These are phyloP conservation scores for Branchipolynoe longqiensis DNA, from an alignment of 2,888 invertebrate genomes.

Conservation along the genomic window DNA sequence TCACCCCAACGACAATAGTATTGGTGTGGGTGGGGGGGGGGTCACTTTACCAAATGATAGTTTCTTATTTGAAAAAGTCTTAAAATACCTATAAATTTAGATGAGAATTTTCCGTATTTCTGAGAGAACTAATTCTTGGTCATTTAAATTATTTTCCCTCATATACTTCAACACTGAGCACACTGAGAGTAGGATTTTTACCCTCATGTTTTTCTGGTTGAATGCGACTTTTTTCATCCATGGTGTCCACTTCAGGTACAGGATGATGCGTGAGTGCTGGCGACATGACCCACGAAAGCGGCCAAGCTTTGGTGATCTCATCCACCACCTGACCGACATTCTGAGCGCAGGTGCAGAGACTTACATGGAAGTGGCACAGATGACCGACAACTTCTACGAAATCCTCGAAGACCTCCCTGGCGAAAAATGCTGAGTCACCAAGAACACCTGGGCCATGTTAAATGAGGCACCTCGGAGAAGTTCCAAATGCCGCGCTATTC, in stretches of 20 bases:
- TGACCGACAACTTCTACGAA: slow-evolving; percentile 65
- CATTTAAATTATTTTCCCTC: neutral
- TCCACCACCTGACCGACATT: slow-evolving; percentile 90
- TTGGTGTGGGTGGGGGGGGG: no score
- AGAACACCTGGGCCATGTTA: no score
- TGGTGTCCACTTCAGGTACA: slow-evolving; percentile 87
- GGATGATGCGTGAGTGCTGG: slow-evolving; percentile 98
- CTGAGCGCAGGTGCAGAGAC: slow-evolving; percentile 89
- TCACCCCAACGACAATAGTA: no score
- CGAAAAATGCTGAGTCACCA: slow-evolving; percentile 69
- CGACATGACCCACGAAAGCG: slow-evolving; percentile 91
- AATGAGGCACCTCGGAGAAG: no score
- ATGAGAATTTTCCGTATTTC: no score
- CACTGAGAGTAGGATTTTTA: neutral
- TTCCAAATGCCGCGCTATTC: no score
- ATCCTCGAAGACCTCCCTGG: slow-evolving; percentile 64
- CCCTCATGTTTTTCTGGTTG: neutral
- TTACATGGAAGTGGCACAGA: slow-evolving; percentile 86
- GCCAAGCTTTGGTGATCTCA: slow-evolving; percentile 92
- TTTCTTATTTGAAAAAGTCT: no score
- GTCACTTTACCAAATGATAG: no score
- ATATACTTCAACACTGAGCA: no score
- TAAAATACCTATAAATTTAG: no score
- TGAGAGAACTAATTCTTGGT: neutral
- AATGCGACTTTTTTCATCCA: no score